Conservation (phyloP, 2,113 vertebrate species). For the Megaptera novaeangliae region DNA sequence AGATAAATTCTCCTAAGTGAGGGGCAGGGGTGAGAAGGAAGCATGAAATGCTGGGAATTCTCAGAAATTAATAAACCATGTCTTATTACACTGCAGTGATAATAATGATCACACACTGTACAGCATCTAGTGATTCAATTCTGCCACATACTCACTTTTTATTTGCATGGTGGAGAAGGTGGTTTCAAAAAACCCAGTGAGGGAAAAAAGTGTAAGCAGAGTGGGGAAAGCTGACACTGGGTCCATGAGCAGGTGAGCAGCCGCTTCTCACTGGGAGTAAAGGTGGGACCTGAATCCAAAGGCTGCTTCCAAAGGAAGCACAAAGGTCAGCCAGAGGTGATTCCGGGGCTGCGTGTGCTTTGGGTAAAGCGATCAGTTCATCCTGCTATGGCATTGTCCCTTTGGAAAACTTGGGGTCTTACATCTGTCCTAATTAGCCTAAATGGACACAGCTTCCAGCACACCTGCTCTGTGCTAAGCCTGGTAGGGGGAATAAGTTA, state of each 20-base stretch:
- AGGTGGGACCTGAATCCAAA: background rate
- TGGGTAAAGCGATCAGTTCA: too few relatives aligned
- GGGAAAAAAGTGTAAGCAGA: background rate
- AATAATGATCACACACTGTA: background rate
- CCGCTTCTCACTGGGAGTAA: background rate
- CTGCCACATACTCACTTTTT: background rate
- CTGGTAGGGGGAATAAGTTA: background rate
- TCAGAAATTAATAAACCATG: background rate
- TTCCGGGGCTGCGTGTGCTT: accelerated
- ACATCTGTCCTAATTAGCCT: background rate
- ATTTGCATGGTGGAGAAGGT: background rate
- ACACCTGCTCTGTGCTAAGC: background rate
- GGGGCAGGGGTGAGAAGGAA: accelerated
- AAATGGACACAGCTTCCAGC: background rate
- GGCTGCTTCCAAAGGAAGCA: background rate
- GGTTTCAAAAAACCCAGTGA: background rate
- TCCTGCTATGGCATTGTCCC: background rate
- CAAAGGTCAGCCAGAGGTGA: background rate
- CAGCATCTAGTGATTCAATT: background rate
- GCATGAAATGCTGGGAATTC: background rate
- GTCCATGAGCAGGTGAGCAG: background rate
- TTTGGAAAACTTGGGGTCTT: background rate
- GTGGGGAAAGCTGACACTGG: accelerated
- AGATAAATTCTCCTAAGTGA: background rate
- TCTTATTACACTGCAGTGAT: background rate